Evolutionary conservation across 2,797 vertebrate genomes (phyloP).

Genomic region (Amniataba percoides): DNA sequence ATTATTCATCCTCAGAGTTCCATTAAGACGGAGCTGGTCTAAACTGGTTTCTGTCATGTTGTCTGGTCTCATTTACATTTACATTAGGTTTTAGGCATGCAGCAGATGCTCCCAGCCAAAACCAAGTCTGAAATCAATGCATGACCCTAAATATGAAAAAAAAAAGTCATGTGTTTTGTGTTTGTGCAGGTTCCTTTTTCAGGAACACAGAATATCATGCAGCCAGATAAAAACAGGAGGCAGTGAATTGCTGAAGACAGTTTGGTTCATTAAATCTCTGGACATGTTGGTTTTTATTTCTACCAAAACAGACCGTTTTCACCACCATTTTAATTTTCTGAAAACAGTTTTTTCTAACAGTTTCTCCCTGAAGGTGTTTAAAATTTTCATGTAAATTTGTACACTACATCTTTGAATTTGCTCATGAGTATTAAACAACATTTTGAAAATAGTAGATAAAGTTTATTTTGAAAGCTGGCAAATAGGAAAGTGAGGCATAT

Average conservation of each 20-base stretch:
- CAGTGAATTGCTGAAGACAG: conserved; percentile 13
- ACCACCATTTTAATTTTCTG: neutral
- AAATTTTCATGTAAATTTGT: neutral
- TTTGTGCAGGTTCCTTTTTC: conserved; percentile 32
- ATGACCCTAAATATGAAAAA: conserved; percentile 53
- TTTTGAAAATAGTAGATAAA: neutral
- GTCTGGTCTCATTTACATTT: conserved; percentile 80
- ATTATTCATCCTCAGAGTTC: conserved; percentile 72
- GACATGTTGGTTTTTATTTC: neutral
- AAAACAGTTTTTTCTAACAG: neutral
- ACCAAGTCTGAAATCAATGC: conserved; percentile 53
- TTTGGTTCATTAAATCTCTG: conserved; percentile 24
- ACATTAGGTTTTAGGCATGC: conserved; percentile 68
- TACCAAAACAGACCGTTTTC: neutral
- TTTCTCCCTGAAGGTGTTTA: conserved; percentile 10
- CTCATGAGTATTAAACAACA: neutral
- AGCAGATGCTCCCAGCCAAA: conserved; percentile 67
- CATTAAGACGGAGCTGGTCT: conserved; percentile 67
- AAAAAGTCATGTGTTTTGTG: conserved; percentile 45
- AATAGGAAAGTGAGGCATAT: neutral
- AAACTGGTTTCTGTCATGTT: conserved; percentile 74
- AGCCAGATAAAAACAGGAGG: conserved; percentile 29
- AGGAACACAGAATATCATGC: conserved; percentile 29
- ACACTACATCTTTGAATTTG: neutral
- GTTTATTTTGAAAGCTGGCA: neutral